Conservation (phyloP, 1,140 invertebrate species). For the Bombus picipes region DNA sequence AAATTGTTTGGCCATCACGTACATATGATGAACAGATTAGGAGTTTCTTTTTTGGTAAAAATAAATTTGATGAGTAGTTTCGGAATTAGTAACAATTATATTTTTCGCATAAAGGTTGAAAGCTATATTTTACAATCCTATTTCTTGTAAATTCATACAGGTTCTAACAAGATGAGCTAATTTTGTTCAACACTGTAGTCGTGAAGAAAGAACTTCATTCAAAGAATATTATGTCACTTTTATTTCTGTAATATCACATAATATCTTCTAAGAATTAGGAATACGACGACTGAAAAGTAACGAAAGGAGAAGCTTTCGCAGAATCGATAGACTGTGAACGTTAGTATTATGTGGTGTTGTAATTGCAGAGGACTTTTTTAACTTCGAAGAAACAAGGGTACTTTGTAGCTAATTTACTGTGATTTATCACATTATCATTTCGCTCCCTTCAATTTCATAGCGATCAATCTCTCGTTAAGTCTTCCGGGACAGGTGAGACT, state of each 20-base stretch:
- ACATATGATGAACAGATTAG: no score
- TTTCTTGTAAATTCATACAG: no score
- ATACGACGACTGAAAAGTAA: not conserved
- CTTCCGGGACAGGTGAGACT: constrained; percentile 7
- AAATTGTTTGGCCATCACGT: no score
- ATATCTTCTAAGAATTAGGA: not conserved
- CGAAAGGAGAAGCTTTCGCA: not conserved
- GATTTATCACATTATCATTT: constrained; percentile 21
- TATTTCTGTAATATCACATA: not conserved
- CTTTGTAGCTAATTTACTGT: not conserved
- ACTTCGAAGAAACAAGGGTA: not conserved
- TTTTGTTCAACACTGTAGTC: no score
- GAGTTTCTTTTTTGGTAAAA: not conserved
- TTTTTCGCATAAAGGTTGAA: no score
- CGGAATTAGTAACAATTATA: no score
- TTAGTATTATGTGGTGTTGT: not conserved
- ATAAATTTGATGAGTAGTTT: not conserved
- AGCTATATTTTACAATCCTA: no score
- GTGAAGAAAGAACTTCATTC: no score
- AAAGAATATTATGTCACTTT: not conserved
- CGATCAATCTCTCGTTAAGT: constrained; percentile 18
- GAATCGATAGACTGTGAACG: not conserved
- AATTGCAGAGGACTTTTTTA: not conserved
- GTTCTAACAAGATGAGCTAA: no score
- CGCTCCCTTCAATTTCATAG: constrained; percentile 16